Base-by-base conservation (phyloP, 2,113 vertebrate genomes). In the Hyaena hyaena region DNA sequence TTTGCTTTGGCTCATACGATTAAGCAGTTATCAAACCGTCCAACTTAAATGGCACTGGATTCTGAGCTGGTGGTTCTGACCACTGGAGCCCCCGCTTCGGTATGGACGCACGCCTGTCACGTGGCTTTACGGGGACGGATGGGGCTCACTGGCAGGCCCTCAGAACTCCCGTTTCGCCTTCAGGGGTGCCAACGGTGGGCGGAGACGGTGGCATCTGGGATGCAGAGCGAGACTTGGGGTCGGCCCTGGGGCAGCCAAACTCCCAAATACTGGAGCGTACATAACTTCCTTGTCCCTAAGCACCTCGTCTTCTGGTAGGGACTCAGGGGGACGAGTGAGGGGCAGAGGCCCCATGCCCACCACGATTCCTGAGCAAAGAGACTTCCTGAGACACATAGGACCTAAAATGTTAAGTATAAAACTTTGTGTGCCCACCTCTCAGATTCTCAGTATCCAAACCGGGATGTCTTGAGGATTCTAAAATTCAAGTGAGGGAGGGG, bases 271-370 rank as follows among this genome's bases (percentile, higher is more conserved):
- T 0, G 33, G 11, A 26, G 50, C 31, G 10, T 3, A 0, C 10
- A 7, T 0, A 0, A 14, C 7, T 6, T 71, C 53, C 45, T 15
- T 12, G 5, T 39, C 66, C 24, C 71, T 2, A 8, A 21, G 24
- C 33, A 12, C 23, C 33, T 39, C 17, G 2, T 7, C 17, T 16
- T 16, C 3, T 43, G 6, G 39, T 11, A 10, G 35, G 45, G 82
- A 21, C 24, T 8, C 48, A 4, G 12, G n/a, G 61, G 21, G 10
- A 31, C 3, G 23, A 3, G 14, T 16, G 63, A 11, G 11, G 53
- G 16, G 39, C 50, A 8, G 26, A 43, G 61, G 58, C 45, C 23
- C 66, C 33, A 19, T 14, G 15, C 3, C 50, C 50, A 43, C 68
- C 63, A 66, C 45, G 17, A 43, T 6, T 58, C 66, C 69, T 2